Evolutionary conservation across 92 coral and sea anemone genomes (phyloP), one percentile per base, ranked within the genome.

Genomic region (Virgularia gustaviana): DNA sequence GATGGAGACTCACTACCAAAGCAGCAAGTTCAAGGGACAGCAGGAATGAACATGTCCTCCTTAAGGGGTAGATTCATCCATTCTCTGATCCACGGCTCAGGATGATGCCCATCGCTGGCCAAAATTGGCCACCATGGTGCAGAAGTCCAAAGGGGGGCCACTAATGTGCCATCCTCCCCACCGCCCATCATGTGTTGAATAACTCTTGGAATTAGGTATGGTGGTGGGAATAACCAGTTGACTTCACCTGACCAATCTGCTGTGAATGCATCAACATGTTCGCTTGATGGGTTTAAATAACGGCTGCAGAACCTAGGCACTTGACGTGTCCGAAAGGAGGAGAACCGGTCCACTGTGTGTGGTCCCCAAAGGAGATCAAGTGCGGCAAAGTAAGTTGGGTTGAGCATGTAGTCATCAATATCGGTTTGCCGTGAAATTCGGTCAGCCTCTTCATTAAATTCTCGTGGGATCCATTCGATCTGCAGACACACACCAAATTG

Each of bases 391-490:
- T 49, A 15, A n/a, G 29, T 1, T 6, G 51, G 70, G 45, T 55
- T 59, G 1, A 57, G 22, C 60, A 56, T 30, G 27, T 49, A 79
- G 27, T 79, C 72, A 9, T 79, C 79, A 1, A 16, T 25, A 38
- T 56, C 66, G 2, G 49, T 70, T 9, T 30, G 49, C 25, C 70
- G 60, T 20, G 70, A 67, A 0, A 70, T 13, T 8, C 27, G 27
- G 36, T 70, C 83, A 24, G 78, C 83, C n/a, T 58, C 33, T 0
- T n/a, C 0, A 32, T 71, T 79, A 4, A 56, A 44, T 19, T 71
- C 53, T 16, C 56, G 43, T 0, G 79, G 43, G 49, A 79, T 59
- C 84, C 84, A 79, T 39, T 78, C 80, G 2, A 83, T 53, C 9
- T 37, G 15, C 16, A 83, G 24, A n/a, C 56, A 35, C 7, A 72